Evolutionary conservation across 2,888 invertebrate species (phyloP), one percentile per base, ranked within the genome.

Genomic region (Melinaea menophilus): DNA sequence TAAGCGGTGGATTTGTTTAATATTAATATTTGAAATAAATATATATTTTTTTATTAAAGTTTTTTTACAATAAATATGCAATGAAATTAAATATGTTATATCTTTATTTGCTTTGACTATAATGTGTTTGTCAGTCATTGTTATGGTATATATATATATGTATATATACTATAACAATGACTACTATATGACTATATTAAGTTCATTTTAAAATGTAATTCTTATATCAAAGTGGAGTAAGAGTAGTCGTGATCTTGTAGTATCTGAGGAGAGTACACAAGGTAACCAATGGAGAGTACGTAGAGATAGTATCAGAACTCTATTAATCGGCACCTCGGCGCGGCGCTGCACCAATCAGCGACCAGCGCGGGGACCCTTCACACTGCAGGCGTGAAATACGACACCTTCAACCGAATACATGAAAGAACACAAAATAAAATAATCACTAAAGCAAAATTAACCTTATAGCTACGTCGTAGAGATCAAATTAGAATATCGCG

Each of bases 331-430:
- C 82, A 83, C 81, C 63, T 61, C 55, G 59, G 31, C 51, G 33
- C 46, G n/a, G 11, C 46, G 45, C 37, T 45, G 66, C 67, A 81
- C 90, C 90, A 90, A 90, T 90, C 82, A 81, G 75, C 54, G 68
- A 2, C 63, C 71, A 69, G 78, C 55, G 80, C 74, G 69, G 65
- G 75, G 87, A 84, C 89, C 90, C 90, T 90, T 90, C 84, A 88
- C 90, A 86, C 90, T 82, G 73, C 71, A 88, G 88, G 90, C 90
- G 90, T 77, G 90, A 90, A 89, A 90, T 81, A 75, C 84, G 82
- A 90, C 90, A 90, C 90, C 87, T 88, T 79, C 73, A 62, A 61
- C 46, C 11, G 59, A 63, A 62, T 56, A 59, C 71, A 54, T 63
- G 73, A 73, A 85, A 80, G 55, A 73, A 61, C 76, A 48, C 69